Conservation (phyloP, 2,113 vertebrate genomes). For the Ceuthmochares aereus region DNA sequence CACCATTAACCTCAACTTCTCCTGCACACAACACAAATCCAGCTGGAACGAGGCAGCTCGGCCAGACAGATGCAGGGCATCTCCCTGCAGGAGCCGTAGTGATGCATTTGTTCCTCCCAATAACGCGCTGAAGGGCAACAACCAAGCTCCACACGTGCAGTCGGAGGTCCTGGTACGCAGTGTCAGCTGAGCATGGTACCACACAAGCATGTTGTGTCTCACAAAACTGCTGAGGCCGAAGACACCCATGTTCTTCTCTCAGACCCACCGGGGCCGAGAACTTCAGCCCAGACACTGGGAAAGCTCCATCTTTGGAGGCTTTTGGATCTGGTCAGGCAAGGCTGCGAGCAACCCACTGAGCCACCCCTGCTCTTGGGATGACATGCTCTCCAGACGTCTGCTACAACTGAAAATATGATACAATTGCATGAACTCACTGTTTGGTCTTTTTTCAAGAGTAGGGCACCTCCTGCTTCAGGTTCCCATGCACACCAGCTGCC, state of each 20-base stretch:
- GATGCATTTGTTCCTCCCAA: neutral
- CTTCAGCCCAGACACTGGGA: too few species aligned
- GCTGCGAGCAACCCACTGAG: neutral
- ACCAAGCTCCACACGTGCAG: neutral
- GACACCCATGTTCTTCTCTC: neutral
- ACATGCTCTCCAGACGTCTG: neutral
- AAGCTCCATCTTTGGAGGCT: neutral
- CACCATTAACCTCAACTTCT: neutral
- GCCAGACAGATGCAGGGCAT: accelerated
- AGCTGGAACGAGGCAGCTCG: neutral
- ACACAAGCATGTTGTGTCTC: accelerated
- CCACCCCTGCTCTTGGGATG: neutral
- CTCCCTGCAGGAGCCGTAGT: neutral
- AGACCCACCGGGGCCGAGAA: neutral
- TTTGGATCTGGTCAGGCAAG: neutral
- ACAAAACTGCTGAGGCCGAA: neutral
- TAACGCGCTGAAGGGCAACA: accelerated
- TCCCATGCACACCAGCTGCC: neutral
- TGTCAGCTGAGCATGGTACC: accelerated
- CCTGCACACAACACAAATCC: neutral
- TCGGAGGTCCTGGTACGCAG: too few species aligned
- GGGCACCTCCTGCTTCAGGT: accelerated
- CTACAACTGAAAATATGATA: accelerated
- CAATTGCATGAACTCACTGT: neutral
- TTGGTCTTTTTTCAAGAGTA: neutral